Conservation (phyloP, 2,797 vertebrate genomes). For the Anas flavirostris region DNA sequence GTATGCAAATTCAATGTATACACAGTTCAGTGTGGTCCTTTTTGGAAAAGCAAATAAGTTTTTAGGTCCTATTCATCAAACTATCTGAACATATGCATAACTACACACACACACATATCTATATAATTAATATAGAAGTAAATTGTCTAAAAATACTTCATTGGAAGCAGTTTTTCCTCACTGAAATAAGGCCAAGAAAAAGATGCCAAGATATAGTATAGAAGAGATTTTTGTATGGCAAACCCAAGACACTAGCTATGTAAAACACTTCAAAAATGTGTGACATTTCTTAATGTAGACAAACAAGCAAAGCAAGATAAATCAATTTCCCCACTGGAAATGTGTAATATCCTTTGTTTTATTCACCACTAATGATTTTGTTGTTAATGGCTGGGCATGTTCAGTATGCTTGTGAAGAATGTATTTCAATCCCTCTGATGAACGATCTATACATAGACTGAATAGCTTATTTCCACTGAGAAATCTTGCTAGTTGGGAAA, state of each 20-base stretch:
- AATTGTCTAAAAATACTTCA: neutral
- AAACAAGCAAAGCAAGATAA: slow-evolving; percentile 37
- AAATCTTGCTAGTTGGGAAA: neutral
- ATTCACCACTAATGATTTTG: slow-evolving; percentile 16
- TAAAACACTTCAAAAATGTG: slow-evolving; percentile 28
- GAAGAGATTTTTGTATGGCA: neutral
- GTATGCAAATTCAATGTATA: neutral
- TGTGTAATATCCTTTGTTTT: slow-evolving; percentile 32
- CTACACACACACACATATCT: neutral
- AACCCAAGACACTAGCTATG: slow-evolving; percentile 26
- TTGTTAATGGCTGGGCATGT: slow-evolving; percentile 33
- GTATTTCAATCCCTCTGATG: slow-evolving; percentile 35
- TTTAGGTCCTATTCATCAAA: neutral
- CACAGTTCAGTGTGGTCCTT: neutral
- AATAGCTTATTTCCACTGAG: slow-evolving; percentile 42
- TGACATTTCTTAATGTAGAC: slow-evolving; percentile 37
- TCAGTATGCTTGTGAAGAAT: slow-evolving; percentile 32
- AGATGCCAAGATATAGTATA: neutral
- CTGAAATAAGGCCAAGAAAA: neutral
- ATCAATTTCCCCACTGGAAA: slow-evolving; percentile 33
- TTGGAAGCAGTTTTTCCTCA: neutral
- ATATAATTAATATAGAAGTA: neutral
- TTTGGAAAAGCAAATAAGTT: neutral
- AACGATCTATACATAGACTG: neutral
- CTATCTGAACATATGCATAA: neutral